These are phyloP conservation scores for Caenorhabditis latens DNA, from an alignment of 1,140 invertebrate species.

Conservation along the genomic window DNA sequence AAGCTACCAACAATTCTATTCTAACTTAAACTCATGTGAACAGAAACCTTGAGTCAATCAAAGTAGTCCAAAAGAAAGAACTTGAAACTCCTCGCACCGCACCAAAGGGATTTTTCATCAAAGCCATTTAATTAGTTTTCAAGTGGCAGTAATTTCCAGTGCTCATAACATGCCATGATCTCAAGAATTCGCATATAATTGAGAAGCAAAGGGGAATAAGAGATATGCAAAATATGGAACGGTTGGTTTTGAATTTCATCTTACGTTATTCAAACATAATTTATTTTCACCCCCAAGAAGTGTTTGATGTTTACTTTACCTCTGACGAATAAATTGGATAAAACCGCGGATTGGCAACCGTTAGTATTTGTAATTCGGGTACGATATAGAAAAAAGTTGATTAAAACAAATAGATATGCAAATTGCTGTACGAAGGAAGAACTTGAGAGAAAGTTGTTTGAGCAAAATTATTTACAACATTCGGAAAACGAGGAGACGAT, in stretches of 20 bases:
- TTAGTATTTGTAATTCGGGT: background rate
- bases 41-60: slow-evolving; percentile 26
- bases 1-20: too few relatives aligned
- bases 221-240: slow-evolving; percentile 20
- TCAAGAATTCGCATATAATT: slow-evolving; percentile 48
- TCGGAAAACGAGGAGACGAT: background rate
- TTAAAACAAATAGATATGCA: slow-evolving; percentile 55
- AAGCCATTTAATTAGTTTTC: slow-evolving; percentile 53
- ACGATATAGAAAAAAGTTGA: slow-evolving; percentile 33
- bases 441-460: slow-evolving; percentile 25
- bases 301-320: slow-evolving; percentile 19
- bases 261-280: slow-evolving; percentile 37
- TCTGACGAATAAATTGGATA: slow-evolving; percentile 35
- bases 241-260: slow-evolving; percentile 27
- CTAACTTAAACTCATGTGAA: background rate
- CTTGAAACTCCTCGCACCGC: background rate
- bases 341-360: background rate
- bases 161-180: slow-evolving; percentile 41
- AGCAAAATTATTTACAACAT: slow-evolving; percentile 50
- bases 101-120: slow-evolving; percentile 46
- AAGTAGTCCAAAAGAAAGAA: background rate
- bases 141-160: slow-evolving; percentile 41
- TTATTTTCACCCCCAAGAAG: background rate
- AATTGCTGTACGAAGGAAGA: slow-evolving; percentile 5
- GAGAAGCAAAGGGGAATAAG: slow-evolving; percentile 2